These are phyloP conservation scores for Hedychridium roseum DNA, from an alignment of 2,888 invertebrate species.

Conservation along the genomic window DNA sequence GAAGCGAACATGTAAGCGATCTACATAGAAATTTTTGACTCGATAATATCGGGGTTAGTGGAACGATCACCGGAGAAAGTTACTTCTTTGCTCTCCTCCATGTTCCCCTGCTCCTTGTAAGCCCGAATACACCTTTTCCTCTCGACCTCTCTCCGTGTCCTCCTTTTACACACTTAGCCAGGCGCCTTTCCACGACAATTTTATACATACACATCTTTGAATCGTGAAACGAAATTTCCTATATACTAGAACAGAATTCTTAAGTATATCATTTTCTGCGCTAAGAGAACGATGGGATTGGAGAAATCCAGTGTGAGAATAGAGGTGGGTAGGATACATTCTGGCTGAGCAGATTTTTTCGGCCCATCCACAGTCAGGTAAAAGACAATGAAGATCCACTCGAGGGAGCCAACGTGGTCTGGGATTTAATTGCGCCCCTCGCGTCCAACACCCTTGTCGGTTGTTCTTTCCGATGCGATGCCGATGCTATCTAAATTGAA, in stretches of 20 bases:
- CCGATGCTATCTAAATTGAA: slow-evolving; percentile 30
- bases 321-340: too few species aligned
- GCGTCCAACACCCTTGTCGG: slow-evolving; percentile 8
- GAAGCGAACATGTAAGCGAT: slow-evolving; percentile 8
- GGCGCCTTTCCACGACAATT: too few species aligned
- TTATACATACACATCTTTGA: too few species aligned
- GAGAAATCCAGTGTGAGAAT: too few species aligned
- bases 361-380: too few species aligned
- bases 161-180: too few species aligned
- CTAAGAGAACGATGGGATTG: too few species aligned
- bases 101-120: slow-evolving; percentile 11
- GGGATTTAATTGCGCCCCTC: slow-evolving; percentile 18
- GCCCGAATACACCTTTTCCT: slow-evolving; percentile 14
- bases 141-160: slow-evolving; percentile 22
- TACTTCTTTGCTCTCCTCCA: slow-evolving; percentile 38
- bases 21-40: slow-evolving; percentile 51
- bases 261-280: too few species aligned
- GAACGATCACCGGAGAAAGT: slow-evolving; percentile 61
- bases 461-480: slow-evolving; percentile 13
- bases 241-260: too few species aligned
- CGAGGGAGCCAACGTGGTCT: slow-evolving; percentile 13
- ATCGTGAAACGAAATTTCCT: too few species aligned
- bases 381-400: not conserved
- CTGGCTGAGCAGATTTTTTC: too few species aligned
- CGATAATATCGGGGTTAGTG: slow-evolving; percentile 60